phyloP scores from a whole-genome alignment of 1,140 invertebrate genomes.

The Nasonia giraulti region DNA sequence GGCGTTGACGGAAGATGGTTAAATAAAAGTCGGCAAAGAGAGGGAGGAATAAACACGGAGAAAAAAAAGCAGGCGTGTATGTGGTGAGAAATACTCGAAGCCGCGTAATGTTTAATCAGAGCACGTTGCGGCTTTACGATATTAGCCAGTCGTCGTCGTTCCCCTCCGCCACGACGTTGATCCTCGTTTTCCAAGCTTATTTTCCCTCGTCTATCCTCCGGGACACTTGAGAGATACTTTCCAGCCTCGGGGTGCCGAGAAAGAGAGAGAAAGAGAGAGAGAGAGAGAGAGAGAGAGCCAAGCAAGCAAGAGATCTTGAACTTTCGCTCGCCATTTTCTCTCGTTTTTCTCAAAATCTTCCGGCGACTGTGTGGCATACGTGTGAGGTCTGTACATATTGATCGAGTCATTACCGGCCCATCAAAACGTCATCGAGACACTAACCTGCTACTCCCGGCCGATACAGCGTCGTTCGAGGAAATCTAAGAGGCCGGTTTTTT shows the following conservation, averaged over 20 bases:
- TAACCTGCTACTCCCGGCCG: neutral
- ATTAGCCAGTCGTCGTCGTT: slow-evolving; percentile 66
- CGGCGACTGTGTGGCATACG: neutral
- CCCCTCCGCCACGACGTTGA: slow-evolving; percentile 50
- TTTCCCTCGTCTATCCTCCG: slow-evolving; percentile 53
- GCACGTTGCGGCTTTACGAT: slow-evolving; percentile 74
- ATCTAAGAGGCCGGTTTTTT: neutral
- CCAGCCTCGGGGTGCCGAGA: slow-evolving; percentile 46
- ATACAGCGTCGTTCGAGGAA: neutral
- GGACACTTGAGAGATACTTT: slow-evolving; percentile 49
- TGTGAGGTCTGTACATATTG: slow-evolving; percentile 58
- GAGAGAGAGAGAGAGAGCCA: too few species aligned
- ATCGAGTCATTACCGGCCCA: slow-evolving; percentile 58
- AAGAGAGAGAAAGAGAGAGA: neutral
- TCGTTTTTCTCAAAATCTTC: neutral
- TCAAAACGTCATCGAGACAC: slow-evolving; percentile 53
- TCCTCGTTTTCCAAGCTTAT: slow-evolving; percentile 56
- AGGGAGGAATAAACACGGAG: slow-evolving; percentile 17
- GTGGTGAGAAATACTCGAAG: slow-evolving; percentile 64
- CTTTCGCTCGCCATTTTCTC: slow-evolving; percentile 16
- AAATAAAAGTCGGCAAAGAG: slow-evolving; percentile 34
- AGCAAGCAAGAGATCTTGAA: neutral
- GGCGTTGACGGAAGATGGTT: slow-evolving; percentile 9
- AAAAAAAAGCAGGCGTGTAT: slow-evolving; percentile 33
- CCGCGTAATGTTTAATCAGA: slow-evolving; percentile 74